Evolutionary conservation across 2,888 invertebrate species (phyloP), one percentile per base, ranked within the genome.

Genomic region (Xestia rhomboidea): DNA sequence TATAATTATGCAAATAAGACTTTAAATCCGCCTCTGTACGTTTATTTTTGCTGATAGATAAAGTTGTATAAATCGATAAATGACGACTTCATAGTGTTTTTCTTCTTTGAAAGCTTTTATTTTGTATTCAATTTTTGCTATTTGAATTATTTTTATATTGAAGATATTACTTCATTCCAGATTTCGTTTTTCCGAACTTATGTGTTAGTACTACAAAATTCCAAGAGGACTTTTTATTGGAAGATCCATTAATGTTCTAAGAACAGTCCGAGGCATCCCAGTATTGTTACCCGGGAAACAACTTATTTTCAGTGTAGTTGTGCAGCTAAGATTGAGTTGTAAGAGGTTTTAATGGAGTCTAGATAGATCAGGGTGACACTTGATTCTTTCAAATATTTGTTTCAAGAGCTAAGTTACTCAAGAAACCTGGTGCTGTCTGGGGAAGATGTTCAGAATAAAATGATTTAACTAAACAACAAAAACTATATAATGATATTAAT

Each of bases 311-410:
- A 78, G 44, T 73, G 68, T 49, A 57, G 24, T 68, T 63, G 46
- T 74, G 13, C 74, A 76, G 46, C 66, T 54, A 63, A 66, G 60
- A 76, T 84, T 67, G 49, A 41, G 49, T 73, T 74, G 38, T 73
- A 64, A 30, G 27, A 64, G 41, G 18, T 73, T 83, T 68, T 73
- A 71, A 71, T 70, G 57, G 41, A 54, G 34, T 24, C 15, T 60
- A 64, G 68, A 74, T 46, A 49, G 27, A 21, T 68, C 44, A 66
- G 6, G 18, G 27, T 64, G 74, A 62, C 46, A 73, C 69, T 81
- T 72, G 77, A 77, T 66, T 68, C 38, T 75, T 72, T 62, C n/a
- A 64, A 60, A 70, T n/a, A 34, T 38, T 27, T 30, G 54, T 46
- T 75, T 73, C 1, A 54, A 82, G 8, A 27, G 27, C 38, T 67